Percentiles rank a stretch among this genome's conserved stretches.
These are phyloP conservation scores for Alfaro cultratus DNA, from an alignment of 2,797 vertebrate species.

Conservation along the genomic window DNA sequence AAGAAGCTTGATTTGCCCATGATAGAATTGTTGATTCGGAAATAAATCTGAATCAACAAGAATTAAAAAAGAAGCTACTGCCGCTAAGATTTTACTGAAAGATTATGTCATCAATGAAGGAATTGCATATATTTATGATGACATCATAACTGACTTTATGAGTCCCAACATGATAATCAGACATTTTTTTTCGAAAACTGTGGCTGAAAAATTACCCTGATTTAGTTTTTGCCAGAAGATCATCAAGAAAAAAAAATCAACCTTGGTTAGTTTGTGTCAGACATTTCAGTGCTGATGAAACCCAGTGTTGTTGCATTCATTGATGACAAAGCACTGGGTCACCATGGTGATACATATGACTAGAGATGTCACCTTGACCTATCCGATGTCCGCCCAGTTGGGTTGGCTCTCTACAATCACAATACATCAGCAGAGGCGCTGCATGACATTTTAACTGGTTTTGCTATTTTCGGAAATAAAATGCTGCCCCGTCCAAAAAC, in stretches of 20 bases:
- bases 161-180: not conserved
- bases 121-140: not conserved
- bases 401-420: slow-evolving; percentile 29
- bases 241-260: not conserved
- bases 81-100: not conserved
- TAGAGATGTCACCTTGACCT: slow-evolving; percentile 31
- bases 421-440: slow-evolving; percentile 24
- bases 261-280: not conserved
- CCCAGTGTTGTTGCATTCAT: not conserved
- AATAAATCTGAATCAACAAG: not conserved
- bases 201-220: not conserved
- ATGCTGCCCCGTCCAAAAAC: not conserved
- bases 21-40: not conserved
- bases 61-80: not conserved
- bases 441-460: slow-evolving; percentile 13
- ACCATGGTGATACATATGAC: slow-evolving; percentile 22
- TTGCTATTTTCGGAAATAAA: not conserved
- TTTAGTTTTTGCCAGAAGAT: not conserved
- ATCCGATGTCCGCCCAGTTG: not conserved
- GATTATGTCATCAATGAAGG: not conserved
- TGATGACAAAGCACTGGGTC: not conserved
- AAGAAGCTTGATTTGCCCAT: too few relatives aligned
- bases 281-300: not conserved
- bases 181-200: too few relatives aligned
- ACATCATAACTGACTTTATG: not conserved